Conservation (phyloP, 2,797 vertebrate species). For the Argya squamiceps region DNA sequence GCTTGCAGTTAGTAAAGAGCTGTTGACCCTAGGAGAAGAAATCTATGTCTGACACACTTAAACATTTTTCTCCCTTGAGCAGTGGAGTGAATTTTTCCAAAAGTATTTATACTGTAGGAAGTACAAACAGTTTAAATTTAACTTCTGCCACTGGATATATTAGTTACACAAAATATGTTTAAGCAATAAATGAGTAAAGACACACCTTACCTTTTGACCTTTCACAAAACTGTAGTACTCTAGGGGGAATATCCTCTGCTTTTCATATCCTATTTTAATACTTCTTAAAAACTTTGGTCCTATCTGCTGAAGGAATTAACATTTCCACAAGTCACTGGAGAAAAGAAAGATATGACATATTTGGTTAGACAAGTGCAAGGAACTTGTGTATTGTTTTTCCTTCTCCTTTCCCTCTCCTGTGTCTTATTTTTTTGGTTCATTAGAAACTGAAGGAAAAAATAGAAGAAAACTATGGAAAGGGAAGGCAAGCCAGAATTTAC, state of each 20-base stretch:
- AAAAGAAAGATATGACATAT: neutral
- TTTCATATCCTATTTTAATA: constrained; percentile 12
- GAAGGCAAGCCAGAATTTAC: neutral
- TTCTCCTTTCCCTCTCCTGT: neutral
- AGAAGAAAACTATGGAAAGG: neutral
- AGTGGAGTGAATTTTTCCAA: neutral
- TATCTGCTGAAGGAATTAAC: neutral
- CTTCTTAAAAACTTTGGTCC: neutral
- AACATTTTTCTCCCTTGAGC: neutral
- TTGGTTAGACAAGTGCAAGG: neutral
- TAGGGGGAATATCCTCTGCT: neutral
- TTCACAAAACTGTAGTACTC: neutral
- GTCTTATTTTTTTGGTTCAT: neutral
- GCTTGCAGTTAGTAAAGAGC: neutral
- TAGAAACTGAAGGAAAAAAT: neutral
- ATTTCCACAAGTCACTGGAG: neutral
- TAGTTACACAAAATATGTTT: neutral
- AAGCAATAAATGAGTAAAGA: neutral
- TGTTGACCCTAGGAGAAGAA: neutral
- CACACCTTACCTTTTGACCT: neutral
- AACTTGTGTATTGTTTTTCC: neutral
- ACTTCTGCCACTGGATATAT: neutral
- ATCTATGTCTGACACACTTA: neutral
- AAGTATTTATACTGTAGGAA: neutral
- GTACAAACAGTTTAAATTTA: neutral